phyloP scores from a whole-genome alignment of 2,888 invertebrate genomes.

The Tyria jacobaeae region DNA sequence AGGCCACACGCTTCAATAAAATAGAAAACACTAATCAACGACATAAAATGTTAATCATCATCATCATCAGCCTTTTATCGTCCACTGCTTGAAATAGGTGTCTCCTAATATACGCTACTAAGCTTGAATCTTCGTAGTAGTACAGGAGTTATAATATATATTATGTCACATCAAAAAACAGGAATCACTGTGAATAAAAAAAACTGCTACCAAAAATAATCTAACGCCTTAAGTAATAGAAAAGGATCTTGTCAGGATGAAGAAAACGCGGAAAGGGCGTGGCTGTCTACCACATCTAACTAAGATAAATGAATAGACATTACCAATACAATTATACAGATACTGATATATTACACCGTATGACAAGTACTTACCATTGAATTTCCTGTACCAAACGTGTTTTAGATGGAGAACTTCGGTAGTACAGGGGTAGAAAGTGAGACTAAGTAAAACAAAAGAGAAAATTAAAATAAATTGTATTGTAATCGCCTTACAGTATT shows the following conservation, averaged over 20 bases:
- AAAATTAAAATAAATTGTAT: slow-evolving; percentile 23
- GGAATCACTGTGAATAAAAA: slow-evolving; percentile 14
- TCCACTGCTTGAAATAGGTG: no score
- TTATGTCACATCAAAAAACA: background rate
- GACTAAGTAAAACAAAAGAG: slow-evolving; percentile 35
- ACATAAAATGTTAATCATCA: no score
- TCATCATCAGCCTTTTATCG: no score
- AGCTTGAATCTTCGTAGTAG: no score
- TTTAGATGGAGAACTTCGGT: slow-evolving; percentile 1
- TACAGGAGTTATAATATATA: no score
- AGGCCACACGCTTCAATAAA: no score
- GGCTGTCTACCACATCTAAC: slow-evolving; percentile 53
- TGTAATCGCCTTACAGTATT: slow-evolving; percentile 15
- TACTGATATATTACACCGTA: slow-evolving; percentile 17
- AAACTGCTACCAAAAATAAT: slow-evolving; percentile 45
- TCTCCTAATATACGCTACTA: no score
- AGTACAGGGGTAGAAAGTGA: slow-evolving; percentile 8
- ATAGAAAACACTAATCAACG: no score
- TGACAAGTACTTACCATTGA: slow-evolving; percentile 8
- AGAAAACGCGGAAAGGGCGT: slow-evolving; percentile 71
- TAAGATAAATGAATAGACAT: slow-evolving; percentile 66
- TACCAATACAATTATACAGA: slow-evolving; percentile 20
- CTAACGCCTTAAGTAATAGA: slow-evolving; percentile 50
- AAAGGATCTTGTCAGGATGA: slow-evolving; percentile 58
- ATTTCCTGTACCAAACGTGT: slow-evolving; percentile 4